phyloP scores from a whole-genome alignment of 2,888 invertebrate genomes.

The Xestoiulus laeticollis region DNA sequence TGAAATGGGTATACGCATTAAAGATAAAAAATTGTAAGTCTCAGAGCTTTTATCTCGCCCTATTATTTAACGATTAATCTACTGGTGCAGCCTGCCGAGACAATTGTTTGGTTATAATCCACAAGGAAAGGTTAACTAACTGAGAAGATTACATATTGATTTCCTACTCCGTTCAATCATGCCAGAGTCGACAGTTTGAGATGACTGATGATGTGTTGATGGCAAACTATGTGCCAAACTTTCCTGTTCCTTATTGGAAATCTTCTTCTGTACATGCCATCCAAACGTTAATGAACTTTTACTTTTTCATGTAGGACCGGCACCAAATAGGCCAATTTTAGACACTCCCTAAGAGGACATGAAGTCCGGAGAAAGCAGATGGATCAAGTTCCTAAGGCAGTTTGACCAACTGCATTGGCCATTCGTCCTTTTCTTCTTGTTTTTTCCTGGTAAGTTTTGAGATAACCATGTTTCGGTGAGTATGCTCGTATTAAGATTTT shows the following conservation, averaged over 20 bases:
- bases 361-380: constrained; percentile 49
- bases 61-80: no score
- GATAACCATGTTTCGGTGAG: not conserved
- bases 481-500: not conserved
- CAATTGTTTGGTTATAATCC: not conserved
- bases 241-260: not conserved
- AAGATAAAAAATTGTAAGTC: no score
- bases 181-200: not conserved
- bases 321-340: not conserved
- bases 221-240: not conserved
- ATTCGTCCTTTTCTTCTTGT: not conserved
- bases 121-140: not conserved
- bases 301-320: not conserved
- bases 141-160: not conserved
- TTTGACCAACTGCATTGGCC: constrained; percentile 1
- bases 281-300: not conserved
- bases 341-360: not conserved
- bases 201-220: constrained; percentile 38
- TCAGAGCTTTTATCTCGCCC: no score
- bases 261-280: not conserved
- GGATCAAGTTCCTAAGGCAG: not conserved
- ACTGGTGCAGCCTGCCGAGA: not conserved
- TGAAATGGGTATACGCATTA: no score
- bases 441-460: constrained; percentile 21
- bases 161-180: not conserved